A percentile compares a stretch with the other conserved stretches of the same genome.
phyloP scores from a whole-genome alignment of 2,888 invertebrate species.

The Apocheima hispidaria region DNA sequence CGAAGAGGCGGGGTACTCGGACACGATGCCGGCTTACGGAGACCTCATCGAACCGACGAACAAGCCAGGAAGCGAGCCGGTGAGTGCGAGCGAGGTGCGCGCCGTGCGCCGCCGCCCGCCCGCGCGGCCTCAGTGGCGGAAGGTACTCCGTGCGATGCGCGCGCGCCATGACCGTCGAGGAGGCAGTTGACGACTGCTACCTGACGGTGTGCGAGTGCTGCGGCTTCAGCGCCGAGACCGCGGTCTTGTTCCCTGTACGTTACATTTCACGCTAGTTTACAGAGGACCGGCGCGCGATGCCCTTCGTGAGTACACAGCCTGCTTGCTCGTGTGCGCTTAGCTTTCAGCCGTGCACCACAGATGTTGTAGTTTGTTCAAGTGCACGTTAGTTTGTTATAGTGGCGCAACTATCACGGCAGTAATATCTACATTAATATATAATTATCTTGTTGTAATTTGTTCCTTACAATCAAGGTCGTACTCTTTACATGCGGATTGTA shows the following conservation, averaged over 20 bases:
- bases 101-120: slow-evolving; percentile 38
- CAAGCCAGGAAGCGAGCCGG: slow-evolving; percentile 67
- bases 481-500: not conserved
- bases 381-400: slow-evolving; percentile 47
- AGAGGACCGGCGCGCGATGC: slow-evolving; percentile 73
- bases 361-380: slow-evolving; percentile 60
- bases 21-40: slow-evolving; percentile 84
- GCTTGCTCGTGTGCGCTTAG: slow-evolving; percentile 66
- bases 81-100: slow-evolving; percentile 62
- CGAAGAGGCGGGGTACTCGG: slow-evolving; percentile 79
- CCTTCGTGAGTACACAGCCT: slow-evolving; percentile 81
- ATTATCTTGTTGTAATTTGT: not conserved
- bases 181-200: slow-evolving; percentile 79
- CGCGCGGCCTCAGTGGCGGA: slow-evolving; percentile 64
- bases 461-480: not conserved
- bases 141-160: slow-evolving; percentile 76
- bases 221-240: slow-evolving; percentile 83
- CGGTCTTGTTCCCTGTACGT: slow-evolving; percentile 82
- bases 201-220: slow-evolving; percentile 84
- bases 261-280: slow-evolving; percentile 80
- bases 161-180: slow-evolving; percentile 85
- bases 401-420: slow-evolving; percentile 18
- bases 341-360: slow-evolving; percentile 46
- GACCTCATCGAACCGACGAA: slow-evolving; percentile 80
- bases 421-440: slow-evolving; percentile 16